Base-by-base conservation (phyloP, 2,888 invertebrate genomes). In the Drosophila anomalata region DNA sequence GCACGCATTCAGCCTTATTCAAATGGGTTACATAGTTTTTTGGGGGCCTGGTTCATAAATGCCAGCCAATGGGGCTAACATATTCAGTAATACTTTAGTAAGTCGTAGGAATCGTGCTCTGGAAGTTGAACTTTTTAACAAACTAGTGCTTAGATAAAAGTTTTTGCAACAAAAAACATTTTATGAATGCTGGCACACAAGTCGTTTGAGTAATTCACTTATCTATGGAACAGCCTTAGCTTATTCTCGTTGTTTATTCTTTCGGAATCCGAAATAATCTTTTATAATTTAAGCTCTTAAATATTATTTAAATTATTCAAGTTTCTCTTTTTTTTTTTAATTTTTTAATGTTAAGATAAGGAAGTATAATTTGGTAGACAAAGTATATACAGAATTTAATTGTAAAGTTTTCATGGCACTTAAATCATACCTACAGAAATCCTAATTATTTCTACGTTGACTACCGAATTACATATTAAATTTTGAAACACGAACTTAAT, bases 1-100 rank as follows among this genome's bases (percentile, higher is more conserved):
- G 50, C 66, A 73, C 74, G 74, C 74, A 73, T 65, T 65, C 41
- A 42, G 17, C 36, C 20, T 48, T 47, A 42, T 50, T 17, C 50
- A 24, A 57, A 44, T 39, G 22, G 41, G 41, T 31, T 50, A 39
- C 14, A 17, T 31, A 39, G n/a, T 41, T 33, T 33, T 11, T 26
- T 20, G 9, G 44, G n/a, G 29, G 17, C n/a, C 46, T 11, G n/a
- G 36, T 12, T 60, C 4, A 33, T 1, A 14, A 41, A 41, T 41
- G 4, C 9, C 26, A 14, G n/a, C 29, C 1, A 33, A 33, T 0
- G 2, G 14, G 12, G 29, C 2, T 7, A 8, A 2, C n/a, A 9
- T 3, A 41, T 17, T 41, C 41, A 41, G n/a, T 39, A 5, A 41
- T 14, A 53, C 29, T 42, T 20, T 20, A 42, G 42, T 20, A 42